Base-by-base conservation (phyloP, 2,113 vertebrate genomes). In the Passer domesticus region DNA sequence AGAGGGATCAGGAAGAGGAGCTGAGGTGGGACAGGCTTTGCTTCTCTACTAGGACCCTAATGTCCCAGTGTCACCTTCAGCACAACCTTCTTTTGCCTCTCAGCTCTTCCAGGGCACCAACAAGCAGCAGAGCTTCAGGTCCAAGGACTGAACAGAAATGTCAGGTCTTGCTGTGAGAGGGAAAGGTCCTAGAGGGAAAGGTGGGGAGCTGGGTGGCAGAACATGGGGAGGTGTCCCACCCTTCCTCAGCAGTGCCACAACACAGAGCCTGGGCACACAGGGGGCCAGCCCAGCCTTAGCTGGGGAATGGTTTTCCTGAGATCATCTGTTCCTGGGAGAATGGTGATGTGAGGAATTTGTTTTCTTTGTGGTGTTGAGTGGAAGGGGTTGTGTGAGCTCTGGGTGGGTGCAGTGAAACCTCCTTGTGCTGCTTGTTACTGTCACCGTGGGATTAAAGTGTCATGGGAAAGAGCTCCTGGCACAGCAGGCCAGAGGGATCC, bases 391-490 rank as follows among this genome's bases (percentile, higher is more conserved):
- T 78, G 74, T 43, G 37, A 62, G 55, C 3, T 0, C 75, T 33
- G 77, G 53, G 67, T 74, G 78, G 55, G 67, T 58, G 58, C 63
- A 82, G 59, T 11, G 62, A 84, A 81, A 72, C 73, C 56, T 95
- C 82, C 79, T 75, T 1, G 16, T 74, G 88, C 81, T 89, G 59
- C 69, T 50, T 37, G 66, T 68, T 89, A 41, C 86, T 47, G 75
- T 94, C 27, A 5, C 90, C 83, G 67, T 33, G 69, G 94, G 97
- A 97, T 97, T 97, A 97, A 96, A 95, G 53, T 97, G 97, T 97
- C 97, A 86, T 95, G 97, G 97, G 97, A 97, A 96, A 97, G 67
- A 94, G 84, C 81, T 95, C 69, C 94, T 95, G 92, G 94, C 91
- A 95, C 43, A 64, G 4, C 44, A 90, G 74, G 59, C 53, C 41